phyloP scores from a whole-genome alignment of 2,888 invertebrate genomes.

The Lasiommata megera region DNA sequence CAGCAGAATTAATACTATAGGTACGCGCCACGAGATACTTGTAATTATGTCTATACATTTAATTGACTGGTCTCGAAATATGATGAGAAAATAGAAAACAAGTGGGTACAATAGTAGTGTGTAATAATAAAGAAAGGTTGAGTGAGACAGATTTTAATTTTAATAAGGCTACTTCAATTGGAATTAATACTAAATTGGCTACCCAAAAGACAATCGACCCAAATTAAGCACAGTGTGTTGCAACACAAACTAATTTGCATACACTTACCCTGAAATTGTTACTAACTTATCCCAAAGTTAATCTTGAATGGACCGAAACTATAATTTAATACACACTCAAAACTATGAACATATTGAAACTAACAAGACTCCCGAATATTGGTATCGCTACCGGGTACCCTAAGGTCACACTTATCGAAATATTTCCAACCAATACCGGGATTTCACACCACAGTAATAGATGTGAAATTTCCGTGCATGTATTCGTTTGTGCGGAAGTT shows the following conservation, averaged over 20 bases:
- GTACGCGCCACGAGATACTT: not conserved
- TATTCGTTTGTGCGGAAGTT: not conserved
- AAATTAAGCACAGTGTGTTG: conserved; percentile 21
- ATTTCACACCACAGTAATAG: not conserved
- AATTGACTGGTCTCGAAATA: too few species aligned
- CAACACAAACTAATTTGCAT: conserved; percentile 29
- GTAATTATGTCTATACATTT: too few species aligned
- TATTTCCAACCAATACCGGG: conserved; percentile 1
- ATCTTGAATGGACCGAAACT: conserved; percentile 32
- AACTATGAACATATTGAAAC: conserved; percentile 36
- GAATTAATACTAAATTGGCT: conserved; percentile 1
- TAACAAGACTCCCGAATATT: conserved; percentile 31
- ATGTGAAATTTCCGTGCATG: not conserved
- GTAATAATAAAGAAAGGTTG: too few species aligned
- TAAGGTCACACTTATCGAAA: not conserved
- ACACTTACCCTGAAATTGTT: conserved; percentile 26
- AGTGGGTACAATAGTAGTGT: too few species aligned
- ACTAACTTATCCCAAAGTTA: conserved; percentile 31
- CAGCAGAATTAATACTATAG: too few species aligned
- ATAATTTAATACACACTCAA: conserved; percentile 35
- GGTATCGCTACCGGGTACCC: conserved; percentile 25
- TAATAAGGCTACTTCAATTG: too few species aligned
- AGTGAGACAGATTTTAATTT: too few species aligned
- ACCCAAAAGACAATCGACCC: conserved; percentile 12
- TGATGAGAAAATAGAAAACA: too few species aligned